These are phyloP conservation scores for Thunnus albacares DNA, from an alignment of 2,797 vertebrate genomes.

Conservation along the genomic window DNA sequence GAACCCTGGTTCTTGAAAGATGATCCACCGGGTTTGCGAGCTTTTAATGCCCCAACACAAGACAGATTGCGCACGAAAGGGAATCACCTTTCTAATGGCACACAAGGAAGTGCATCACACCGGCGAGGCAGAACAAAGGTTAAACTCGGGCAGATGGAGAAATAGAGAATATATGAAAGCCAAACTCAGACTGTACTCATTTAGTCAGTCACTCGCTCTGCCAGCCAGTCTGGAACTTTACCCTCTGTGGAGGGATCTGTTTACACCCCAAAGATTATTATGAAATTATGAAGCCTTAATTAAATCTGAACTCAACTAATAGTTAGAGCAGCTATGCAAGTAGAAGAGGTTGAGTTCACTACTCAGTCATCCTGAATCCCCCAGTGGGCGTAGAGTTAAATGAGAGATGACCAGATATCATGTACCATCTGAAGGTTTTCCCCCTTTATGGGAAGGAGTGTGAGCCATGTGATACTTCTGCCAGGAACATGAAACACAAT, in stretches of 20 bases:
- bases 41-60: conserved; percentile 65
- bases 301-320: conserved; percentile 57
- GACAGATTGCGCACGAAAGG: conserved; percentile 61
- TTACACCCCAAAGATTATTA: conserved; percentile 55
- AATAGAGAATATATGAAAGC: conserved; percentile 30
- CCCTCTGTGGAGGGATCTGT: conserved; percentile 51
- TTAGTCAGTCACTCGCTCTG: conserved; percentile 48
- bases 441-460: neutral
- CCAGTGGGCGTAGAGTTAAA: conserved; percentile 1
- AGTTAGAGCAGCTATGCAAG: conserved; percentile 26
- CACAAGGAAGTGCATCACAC: conserved; percentile 62
- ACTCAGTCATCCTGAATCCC: conserved; percentile 20
- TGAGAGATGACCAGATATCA: conserved; percentile 44
- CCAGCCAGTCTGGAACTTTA: conserved; percentile 40
- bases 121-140: conserved; percentile 51
- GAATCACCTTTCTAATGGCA: conserved; percentile 67
- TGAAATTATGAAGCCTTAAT: conserved; percentile 57
- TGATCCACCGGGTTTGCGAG: conserved; percentile 56
- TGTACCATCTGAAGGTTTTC: conserved; percentile 21
- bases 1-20: conserved; percentile 74
- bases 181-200: conserved; percentile 45
- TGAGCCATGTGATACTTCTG: conserved; percentile 11
- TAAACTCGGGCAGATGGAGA: conserved; percentile 45
- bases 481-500: conserved; percentile 14
- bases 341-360: conserved; percentile 1